Evolutionary conservation across 2,113 vertebrate species (phyloP).

Genomic region (Rhabdomys dilectus): DNA sequence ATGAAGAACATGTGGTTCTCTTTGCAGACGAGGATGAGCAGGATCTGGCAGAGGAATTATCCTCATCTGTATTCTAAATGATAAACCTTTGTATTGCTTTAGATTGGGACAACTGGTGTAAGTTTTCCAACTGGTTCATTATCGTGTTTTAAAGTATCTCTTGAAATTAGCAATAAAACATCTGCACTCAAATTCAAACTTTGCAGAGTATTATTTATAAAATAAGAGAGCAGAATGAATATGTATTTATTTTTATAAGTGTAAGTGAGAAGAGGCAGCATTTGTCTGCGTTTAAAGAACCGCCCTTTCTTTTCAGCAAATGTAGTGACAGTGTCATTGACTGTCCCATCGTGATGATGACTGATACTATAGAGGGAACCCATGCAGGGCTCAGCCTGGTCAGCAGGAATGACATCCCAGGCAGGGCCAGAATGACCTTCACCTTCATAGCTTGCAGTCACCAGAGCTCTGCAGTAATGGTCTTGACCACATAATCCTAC

Average conservation of each 20-base stretch:
- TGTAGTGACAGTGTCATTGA: background rate
- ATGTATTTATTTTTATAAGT: constrained; percentile 71
- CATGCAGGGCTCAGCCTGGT: background rate
- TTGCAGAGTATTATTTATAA: constrained; percentile 21
- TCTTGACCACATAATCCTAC: background rate
- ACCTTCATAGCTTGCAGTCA: background rate
- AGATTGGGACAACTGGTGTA: background rate
- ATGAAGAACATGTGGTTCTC: background rate
- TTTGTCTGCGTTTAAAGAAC: background rate
- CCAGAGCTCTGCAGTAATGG: no score
- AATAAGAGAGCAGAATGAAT: constrained; percentile 71
- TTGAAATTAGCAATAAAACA: constrained; percentile 50
- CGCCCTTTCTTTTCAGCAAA: background rate
- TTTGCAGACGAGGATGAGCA: background rate
- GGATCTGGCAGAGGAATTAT: background rate
- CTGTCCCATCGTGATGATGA: background rate
- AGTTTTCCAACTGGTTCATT: constrained; percentile 33
- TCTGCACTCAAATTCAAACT: constrained; percentile 64
- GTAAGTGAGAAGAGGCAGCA: constrained; percentile 59
- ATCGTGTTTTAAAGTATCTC: background rate
- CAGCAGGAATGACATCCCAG: background rate
- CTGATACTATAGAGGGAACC: background rate
- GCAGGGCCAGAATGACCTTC: background rate
- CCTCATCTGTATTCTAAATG: background rate
- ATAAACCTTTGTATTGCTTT: background rate